Conservation (phyloP, 2,797 vertebrate species). For the Lycodopsis pacificus region DNA sequence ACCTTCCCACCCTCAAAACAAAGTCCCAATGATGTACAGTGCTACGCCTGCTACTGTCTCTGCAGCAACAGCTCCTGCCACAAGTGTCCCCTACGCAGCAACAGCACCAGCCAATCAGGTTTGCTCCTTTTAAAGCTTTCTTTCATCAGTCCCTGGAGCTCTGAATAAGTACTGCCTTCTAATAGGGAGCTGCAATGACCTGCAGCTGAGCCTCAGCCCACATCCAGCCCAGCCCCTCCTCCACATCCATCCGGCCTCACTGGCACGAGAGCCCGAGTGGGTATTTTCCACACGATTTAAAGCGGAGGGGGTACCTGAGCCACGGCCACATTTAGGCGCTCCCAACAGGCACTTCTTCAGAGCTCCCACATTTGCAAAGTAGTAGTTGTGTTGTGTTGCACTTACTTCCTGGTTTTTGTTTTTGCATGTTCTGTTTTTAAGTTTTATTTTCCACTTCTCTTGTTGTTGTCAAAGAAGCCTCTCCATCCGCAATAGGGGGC, state of each 20-base stretch:
- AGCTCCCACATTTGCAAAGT: slow-evolving; percentile 98
- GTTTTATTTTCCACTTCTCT: slow-evolving; percentile 77
- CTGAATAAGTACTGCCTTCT: slow-evolving; percentile 92
- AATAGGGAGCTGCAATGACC: slow-evolving; percentile 89
- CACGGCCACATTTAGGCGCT: not conserved
- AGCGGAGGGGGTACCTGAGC: slow-evolving; percentile 25
- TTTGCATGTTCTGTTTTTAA: slow-evolving; percentile 81
- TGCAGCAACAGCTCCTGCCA: slow-evolving; percentile 99
- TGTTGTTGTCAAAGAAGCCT: slow-evolving; percentile 62
- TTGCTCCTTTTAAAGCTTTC: slow-evolving; percentile 99
- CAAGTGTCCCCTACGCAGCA: slow-evolving; percentile 99
- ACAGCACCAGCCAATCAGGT: slow-evolving; percentile 99
- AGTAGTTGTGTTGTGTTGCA: slow-evolving; percentile 97
- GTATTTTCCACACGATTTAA: slow-evolving; percentile 36
- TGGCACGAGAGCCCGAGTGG: slow-evolving; percentile 38
- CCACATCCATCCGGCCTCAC: not conserved
- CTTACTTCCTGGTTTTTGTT: slow-evolving; percentile 88
- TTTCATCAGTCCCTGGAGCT: slow-evolving; percentile 97
- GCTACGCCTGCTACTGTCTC: slow-evolving; percentile 99
- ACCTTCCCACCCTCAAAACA: slow-evolving; percentile 90
- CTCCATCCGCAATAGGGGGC: slow-evolving; percentile 70
- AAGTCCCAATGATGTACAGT: slow-evolving; percentile 99
- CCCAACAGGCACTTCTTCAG: slow-evolving; percentile 94
- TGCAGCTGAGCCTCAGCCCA: slow-evolving; percentile 82
- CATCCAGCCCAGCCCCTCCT: slow-evolving; percentile 30